Evolutionary conservation across 2,113 vertebrate species (phyloP), one percentile per base, ranked within the genome.

Genomic region (Herpetotheres cachinnans): DNA sequence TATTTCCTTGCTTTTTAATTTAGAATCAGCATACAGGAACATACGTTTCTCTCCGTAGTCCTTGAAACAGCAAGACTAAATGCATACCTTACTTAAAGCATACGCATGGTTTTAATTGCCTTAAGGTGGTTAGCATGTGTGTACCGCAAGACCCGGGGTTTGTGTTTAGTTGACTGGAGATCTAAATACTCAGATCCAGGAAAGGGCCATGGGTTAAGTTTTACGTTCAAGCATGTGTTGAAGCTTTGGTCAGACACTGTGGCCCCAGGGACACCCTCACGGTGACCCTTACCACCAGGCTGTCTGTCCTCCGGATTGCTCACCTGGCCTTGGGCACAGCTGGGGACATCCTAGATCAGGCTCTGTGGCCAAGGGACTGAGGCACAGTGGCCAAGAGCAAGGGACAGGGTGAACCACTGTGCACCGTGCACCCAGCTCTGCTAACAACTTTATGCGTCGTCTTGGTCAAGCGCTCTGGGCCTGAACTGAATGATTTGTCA

Each of bases 251-350:
- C 15, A 17, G 89, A 52, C 16, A 4, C 36, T 19, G 0, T 1
- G 7, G 32, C 49, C 20, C n/a, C 67, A 26, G 24, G 55, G 65
- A 13, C 34, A 24, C 32, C 29, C 67, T 40, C 27, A 2, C 3
- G 19, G 61, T 9, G 25, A 29, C n/a, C 29, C 27, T 47, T 16
- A 7, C 24, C 54, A 16, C 24, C 20, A 17, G 54, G 27, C 63
- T 52, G 19, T 1, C 30, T 50, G 54, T 50, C 25, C 38, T 46
- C 17, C 0, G 9, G 44, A 5, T 0, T 2, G 21, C 50, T 50
- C 0, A 1, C n/a, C 49, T 49, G 56, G n/a, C n/a, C 40, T 34
- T 7, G 2, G 49, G 3, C 13, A 8, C 0, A 3, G 27, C 32
- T 42, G 52, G 32, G 54, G 46, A 32, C 30, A 30, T 25, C 52